Base-by-base conservation (phyloP, 2,797 vertebrate genomes). In the Dendrocincla tyrannina region DNA sequence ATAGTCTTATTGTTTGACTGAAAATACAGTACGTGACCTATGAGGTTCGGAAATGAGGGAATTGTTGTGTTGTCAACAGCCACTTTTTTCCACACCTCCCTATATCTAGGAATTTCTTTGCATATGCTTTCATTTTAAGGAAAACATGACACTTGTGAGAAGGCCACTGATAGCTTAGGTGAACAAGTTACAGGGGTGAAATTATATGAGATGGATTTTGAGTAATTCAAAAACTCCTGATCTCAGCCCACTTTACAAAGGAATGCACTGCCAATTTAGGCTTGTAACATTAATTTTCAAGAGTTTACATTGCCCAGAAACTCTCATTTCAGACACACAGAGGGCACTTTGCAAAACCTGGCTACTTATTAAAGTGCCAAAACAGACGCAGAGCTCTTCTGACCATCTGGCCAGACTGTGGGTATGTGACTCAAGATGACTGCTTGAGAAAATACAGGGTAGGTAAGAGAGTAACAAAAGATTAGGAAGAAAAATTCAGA, bases 1-100 rank as follows among this genome's bases (percentile, higher is more conserved):
- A 98, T 98, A 95, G 95, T 63, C 85, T 96, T 93, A 98, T 98
- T 98, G 98, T 98, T 97, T 94, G 82, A 66, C n/a, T 93, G 73
- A 56, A 97, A 97, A 96, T 92, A 96, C 81, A 97, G 96, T 97
- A 85, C 88, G 85, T 94, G 97, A 97, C 97, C 94, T 95, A 95
- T 64, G 92, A 95, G 95, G 93, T 84, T 96, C 97, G 97, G 98
- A 98, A 98, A 96, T 96, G 89, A 97, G 81, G 88, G 96, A 97
- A 98, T 97, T 97, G 97, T 97, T 97, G 96, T 95, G 93, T 88
- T 97, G 97, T 98, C 98, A 98, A 96, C 97, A 97, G 92, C 72
- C 53, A 87, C 89, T 96, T 95, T 92, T 96, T 91, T 94, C 94
- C 93, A 94, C 4, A 42, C 91, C 96, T 73, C 93, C 83, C 87